Percentiles rank a stretch among this genome's conserved stretches.
Evolutionary conservation across 2,888 invertebrate genomes (phyloP).

Genomic region (Petrolisthes cinctipes): DNA sequence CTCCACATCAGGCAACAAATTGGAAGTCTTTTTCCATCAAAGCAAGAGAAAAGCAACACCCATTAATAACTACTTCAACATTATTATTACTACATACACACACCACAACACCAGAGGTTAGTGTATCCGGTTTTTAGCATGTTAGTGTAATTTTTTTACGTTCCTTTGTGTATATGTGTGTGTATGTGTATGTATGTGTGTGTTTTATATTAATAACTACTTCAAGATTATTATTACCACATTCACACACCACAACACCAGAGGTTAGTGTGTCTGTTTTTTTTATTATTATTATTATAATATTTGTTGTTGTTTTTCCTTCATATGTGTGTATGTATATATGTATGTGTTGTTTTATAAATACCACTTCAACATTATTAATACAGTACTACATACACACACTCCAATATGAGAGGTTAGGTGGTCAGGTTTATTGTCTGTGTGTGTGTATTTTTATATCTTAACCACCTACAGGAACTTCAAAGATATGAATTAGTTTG

Average conservation of each 20-base stretch:
- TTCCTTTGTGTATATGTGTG: no score
- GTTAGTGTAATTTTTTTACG: no score
- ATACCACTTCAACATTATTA: slow-evolving; percentile 58
- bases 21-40: slow-evolving; percentile 57
- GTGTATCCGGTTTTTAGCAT: neutral
- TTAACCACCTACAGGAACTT: no score
- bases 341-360: slow-evolving; percentile 9
- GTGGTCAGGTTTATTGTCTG: no score
- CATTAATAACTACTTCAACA: slow-evolving; percentile 56
- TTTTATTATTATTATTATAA: no score
- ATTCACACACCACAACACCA: slow-evolving; percentile 46
- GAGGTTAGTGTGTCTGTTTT: slow-evolving; percentile 35
- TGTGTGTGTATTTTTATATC: no score
- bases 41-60: slow-evolving; percentile 20
- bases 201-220: slow-evolving; percentile 46
- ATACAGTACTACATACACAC: slow-evolving; percentile 50
- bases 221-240: slow-evolving; percentile 62
- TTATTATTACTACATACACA: slow-evolving; percentile 61
- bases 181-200: no score
- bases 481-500: no score
- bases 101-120: slow-evolving; percentile 51
- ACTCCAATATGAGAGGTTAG: slow-evolving; percentile 49
- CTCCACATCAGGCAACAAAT: slow-evolving; percentile 46
- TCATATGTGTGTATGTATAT: no score
- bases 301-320: no score